These are phyloP conservation scores for Dipodomys merriami DNA, from an alignment of 2,113 vertebrate genomes.

Conservation along the genomic window DNA sequence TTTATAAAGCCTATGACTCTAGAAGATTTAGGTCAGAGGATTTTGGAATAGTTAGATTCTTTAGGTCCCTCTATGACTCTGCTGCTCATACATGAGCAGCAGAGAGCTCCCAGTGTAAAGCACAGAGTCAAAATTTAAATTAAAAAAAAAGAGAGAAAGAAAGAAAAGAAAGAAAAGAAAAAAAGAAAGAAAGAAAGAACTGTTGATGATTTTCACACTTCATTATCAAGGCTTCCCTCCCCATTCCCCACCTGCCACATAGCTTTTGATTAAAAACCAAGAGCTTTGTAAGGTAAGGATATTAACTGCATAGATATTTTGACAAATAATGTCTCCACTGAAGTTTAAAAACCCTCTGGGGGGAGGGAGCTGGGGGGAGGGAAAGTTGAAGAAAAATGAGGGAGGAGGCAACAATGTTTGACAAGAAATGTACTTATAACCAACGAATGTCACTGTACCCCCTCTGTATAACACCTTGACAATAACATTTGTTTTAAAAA, in stretches of 20 bases:
- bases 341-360: neutral
- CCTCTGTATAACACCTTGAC: too few species aligned
- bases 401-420: too few species aligned
- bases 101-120: neutral
- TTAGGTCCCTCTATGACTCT: neutral
- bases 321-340: neutral
- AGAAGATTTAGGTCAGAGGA: neutral
- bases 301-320: neutral
- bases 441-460: too few species aligned
- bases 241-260: neutral
- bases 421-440: too few species aligned
- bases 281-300: neutral
- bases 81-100: neutral
- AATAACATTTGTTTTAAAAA: too few species aligned
- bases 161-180: too few species aligned
- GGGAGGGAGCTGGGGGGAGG: too few species aligned
- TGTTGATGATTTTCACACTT: neutral
- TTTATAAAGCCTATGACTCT: neutral
- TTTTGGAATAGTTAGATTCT: neutral
- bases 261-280: conserved; percentile 33
- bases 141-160: too few species aligned
- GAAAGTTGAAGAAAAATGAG: too few species aligned
- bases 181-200: neutral
- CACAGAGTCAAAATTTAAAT: conserved; percentile 26
- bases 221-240: neutral